These are phyloP conservation scores for Phaonia tiefii DNA, from an alignment of 2,888 invertebrate species.

Conservation along the genomic window DNA sequence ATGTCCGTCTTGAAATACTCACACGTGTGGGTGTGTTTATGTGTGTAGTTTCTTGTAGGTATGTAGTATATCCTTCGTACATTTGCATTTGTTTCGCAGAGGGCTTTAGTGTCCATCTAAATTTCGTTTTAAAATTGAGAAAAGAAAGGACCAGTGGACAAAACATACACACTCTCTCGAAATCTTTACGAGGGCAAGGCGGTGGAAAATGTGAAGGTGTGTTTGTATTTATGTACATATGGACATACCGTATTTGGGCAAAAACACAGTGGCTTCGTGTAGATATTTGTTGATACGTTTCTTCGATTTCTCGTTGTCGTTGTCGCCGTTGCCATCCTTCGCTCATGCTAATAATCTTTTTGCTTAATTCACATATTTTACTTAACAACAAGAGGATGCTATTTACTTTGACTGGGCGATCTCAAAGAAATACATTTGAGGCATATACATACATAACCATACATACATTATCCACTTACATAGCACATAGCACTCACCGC, in stretches of 20 bases:
- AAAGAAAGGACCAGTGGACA: constrained; percentile 53
- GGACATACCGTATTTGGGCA: constrained; percentile 46
- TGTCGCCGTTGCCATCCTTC: constrained; percentile 31
- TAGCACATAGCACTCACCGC: background rate
- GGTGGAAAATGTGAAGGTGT: constrained; percentile 35
- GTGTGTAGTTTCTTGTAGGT: background rate
- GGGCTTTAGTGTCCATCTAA: constrained; percentile 68
- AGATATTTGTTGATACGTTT: constrained; percentile 3
- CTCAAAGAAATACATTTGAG: constrained; percentile 53
- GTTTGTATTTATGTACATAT: constrained; percentile 7
- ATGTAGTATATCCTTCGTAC: background rate
- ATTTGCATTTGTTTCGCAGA: constrained; percentile 54
- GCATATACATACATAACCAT: background rate
- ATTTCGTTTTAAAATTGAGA: constrained; percentile 68
- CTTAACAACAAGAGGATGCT: constrained; percentile 64
- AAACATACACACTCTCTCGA: background rate
- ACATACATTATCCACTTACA: background rate
- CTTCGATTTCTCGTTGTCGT: constrained; percentile 33
- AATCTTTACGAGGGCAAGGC: constrained; percentile 26
- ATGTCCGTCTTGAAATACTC: constrained; percentile 60
- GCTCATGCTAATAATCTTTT: constrained; percentile 67
- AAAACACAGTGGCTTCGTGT: constrained; percentile 43
- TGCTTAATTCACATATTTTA: constrained; percentile 67
- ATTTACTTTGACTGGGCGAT: constrained; percentile 58
- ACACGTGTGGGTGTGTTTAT: constrained; percentile 24